Percentiles rank a stretch among this genome's conserved stretches.
phyloP scores from a whole-genome alignment of 1,140 invertebrate species.

The Ceratina japonica region DNA sequence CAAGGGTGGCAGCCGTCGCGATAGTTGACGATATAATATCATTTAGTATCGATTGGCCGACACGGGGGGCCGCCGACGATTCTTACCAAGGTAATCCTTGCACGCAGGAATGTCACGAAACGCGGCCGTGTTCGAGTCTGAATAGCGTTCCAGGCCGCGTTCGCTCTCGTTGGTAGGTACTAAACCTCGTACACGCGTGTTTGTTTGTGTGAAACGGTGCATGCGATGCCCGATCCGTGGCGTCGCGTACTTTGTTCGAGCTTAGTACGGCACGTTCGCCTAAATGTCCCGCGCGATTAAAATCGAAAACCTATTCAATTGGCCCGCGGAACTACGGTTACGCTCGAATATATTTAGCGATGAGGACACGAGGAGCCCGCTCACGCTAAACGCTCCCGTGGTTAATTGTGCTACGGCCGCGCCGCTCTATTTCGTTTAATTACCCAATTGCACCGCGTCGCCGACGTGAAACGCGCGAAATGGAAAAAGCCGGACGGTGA shows the following conservation, averaged over 20 bases:
- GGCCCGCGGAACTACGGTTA: neutral
- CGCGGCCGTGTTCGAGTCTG: neutral
- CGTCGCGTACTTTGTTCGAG: slow-evolving; percentile 19
- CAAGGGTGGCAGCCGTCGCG: slow-evolving; percentile 33
- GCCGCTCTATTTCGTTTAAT: neutral
- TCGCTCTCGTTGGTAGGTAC: no score
- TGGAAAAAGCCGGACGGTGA: neutral
- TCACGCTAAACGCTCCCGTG: slow-evolving; percentile 15
- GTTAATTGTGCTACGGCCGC: slow-evolving; percentile 8
- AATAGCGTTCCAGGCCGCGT: neutral
- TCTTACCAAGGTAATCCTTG: slow-evolving; percentile 45
- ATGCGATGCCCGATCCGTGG: neutral
- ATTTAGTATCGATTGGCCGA: slow-evolving; percentile 51
- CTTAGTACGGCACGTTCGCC: slow-evolving; percentile 31
- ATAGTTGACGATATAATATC: slow-evolving; percentile 44
- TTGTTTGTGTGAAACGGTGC: neutral
- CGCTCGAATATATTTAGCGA: slow-evolving; percentile 9
- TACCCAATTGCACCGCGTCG: slow-evolving; percentile 8
- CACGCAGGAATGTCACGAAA: slow-evolving; percentile 49
- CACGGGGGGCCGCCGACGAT: neutral
- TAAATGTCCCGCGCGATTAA: slow-evolving; percentile 19
- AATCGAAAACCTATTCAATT: slow-evolving; percentile 35
- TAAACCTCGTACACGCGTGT: no score
- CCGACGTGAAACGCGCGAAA: neutral
- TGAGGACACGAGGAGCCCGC: neutral